Evolutionary conservation across 2,113 vertebrate species (phyloP).

Genomic region (Donacobius atricapilla): DNA sequence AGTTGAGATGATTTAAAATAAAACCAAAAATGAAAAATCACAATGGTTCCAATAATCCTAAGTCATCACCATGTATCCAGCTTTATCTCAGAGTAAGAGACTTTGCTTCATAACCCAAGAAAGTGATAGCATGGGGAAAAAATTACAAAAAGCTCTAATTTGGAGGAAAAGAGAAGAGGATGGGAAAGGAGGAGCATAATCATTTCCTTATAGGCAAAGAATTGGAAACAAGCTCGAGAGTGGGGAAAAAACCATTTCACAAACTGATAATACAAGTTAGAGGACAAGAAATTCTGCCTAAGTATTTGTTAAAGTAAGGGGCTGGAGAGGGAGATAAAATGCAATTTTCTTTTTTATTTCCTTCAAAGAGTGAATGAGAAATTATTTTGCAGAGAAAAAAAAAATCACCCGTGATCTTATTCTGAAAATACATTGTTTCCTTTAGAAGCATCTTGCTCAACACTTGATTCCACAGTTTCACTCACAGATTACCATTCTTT

Average conservation of each 20-base stretch:
- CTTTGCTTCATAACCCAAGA: neutral
- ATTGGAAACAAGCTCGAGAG: neutral
- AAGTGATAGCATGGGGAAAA: neutral
- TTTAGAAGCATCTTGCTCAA: conserved; percentile 27
- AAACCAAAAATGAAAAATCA: neutral
- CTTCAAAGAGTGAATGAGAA: conserved; percentile 8
- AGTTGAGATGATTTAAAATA: neutral
- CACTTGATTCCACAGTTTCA: neutral
- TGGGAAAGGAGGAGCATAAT: neutral
- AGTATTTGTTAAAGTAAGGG: neutral
- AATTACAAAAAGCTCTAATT: neutral
- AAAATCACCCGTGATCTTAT: neutral
- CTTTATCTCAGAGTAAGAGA: neutral
- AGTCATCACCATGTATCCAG: neutral
- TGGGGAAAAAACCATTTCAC: neutral
- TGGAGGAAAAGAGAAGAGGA: neutral
- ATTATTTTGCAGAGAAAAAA: neutral
- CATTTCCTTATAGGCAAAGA: neutral
- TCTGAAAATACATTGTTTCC: conserved; percentile 25
- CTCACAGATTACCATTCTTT: conserved; percentile 2
- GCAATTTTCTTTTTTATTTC: neutral
- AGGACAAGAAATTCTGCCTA: neutral
- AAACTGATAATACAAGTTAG: neutral
- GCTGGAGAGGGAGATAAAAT: neutral
- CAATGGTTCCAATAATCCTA: neutral